Conservation (phyloP, 2,888 invertebrate genomes). For the Pseudeuparius sepicola region DNA sequence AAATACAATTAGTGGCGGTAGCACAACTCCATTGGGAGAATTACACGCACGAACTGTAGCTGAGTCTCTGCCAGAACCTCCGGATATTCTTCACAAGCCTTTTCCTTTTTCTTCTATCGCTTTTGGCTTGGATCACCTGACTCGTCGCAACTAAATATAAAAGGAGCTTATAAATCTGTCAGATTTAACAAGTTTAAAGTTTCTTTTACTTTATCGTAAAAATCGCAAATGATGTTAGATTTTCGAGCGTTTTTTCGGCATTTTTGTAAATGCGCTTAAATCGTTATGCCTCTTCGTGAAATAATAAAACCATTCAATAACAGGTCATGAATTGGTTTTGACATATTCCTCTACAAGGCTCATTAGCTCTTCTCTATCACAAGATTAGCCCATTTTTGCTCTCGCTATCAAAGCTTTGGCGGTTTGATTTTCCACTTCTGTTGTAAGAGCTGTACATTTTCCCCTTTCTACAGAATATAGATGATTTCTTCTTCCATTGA, state of each 20-base stretch:
- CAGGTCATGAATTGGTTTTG: too few relatives aligned
- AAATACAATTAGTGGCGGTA: constrained; percentile 26
- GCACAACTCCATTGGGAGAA: constrained; percentile 21
- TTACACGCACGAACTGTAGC: constrained; percentile 25
- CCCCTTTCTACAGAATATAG: too few relatives aligned
- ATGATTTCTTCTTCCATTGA: too few relatives aligned
- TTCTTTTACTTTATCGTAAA: constrained; percentile 22
- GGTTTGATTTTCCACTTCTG: too few relatives aligned
- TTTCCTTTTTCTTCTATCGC: constrained; percentile 25
- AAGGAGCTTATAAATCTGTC: constrained; percentile 14
- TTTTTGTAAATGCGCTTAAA: too few relatives aligned
- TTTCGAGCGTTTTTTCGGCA: constrained; percentile 22
- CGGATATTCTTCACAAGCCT: constrained; percentile 22
- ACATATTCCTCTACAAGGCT: too few relatives aligned
- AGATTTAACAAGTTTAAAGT: constrained; percentile 14
- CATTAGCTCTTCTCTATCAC: too few relatives aligned
- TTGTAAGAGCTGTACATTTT: too few relatives aligned
- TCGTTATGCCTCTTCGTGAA: too few relatives aligned
- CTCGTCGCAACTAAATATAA: constrained; percentile 27
- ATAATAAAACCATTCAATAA: too few relatives aligned
- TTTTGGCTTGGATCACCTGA: constrained; percentile 22
- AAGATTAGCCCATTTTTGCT: too few relatives aligned
- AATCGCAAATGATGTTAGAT: constrained; percentile 24
- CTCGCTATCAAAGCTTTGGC: too few relatives aligned
- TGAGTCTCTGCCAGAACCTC: constrained; percentile 25